Percentiles rank a stretch among this genome's conserved stretches.
These are phyloP conservation scores for Oreochromis spilurus DNA, from an alignment of 2,113 vertebrate genomes.

Conservation along the genomic window DNA sequence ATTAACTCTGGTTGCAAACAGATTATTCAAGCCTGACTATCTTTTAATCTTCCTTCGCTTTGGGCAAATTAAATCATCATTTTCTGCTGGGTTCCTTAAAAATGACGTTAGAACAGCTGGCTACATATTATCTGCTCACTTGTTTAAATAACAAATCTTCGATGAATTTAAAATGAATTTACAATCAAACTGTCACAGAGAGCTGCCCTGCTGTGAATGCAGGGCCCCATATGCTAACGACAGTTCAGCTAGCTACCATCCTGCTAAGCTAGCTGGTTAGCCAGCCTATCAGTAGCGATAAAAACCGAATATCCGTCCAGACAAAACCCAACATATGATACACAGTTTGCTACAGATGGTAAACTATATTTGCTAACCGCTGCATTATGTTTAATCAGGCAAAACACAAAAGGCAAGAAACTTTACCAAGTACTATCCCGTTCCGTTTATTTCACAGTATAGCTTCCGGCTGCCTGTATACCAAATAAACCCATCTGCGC, in stretches of 20 bases:
- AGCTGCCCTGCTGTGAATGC: slow-evolving; percentile 21
- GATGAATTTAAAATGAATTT: background rate
- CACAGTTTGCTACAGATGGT: background rate
- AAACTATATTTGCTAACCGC: background rate
- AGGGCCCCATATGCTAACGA: slow-evolving; percentile 53
- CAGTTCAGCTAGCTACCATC: slow-evolving; percentile 31
- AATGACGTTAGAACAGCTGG: background rate
- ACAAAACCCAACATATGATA: background rate
- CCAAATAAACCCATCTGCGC: slow-evolving; percentile 57
- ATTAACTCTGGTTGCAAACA: background rate
- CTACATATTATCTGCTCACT: background rate
- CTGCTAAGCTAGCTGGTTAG: slow-evolving; percentile 40
- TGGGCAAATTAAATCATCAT: background rate
- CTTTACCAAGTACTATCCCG: slow-evolving; percentile 64
- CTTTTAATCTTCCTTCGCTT: slow-evolving; percentile 21
- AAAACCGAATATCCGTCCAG: background rate
- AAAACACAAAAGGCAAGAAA: slow-evolving; percentile 33
- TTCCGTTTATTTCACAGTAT: slow-evolving; percentile 45
- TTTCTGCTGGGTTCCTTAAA: background rate
- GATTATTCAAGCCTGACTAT: background rate
- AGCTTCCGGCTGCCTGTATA: slow-evolving; percentile 63
- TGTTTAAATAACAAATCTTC: background rate
- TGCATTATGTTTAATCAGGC: background rate
- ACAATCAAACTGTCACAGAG: background rate
- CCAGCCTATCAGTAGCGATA: background rate